These are phyloP conservation scores for Notospermus geniculatus DNA, from an alignment of 1,140 invertebrate species.

Conservation along the genomic window DNA sequence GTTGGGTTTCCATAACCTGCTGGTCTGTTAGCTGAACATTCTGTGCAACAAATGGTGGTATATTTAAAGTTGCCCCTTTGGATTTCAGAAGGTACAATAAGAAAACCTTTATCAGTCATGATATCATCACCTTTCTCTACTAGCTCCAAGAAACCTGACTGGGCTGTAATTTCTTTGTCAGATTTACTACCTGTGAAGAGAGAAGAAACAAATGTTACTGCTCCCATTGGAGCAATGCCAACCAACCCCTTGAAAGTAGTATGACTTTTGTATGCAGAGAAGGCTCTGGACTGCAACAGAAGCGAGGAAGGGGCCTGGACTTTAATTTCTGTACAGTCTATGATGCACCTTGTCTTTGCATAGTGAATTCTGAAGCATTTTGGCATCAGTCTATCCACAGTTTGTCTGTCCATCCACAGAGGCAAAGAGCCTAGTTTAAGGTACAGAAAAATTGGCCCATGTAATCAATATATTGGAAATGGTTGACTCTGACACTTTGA, in stretches of 20 bases:
- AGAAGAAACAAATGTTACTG: neutral
- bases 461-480: neutral
- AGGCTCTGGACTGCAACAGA: neutral
- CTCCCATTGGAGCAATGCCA: neutral
- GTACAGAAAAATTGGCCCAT: neutral
- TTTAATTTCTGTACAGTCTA: neutral
- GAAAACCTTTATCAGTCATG: neutral
- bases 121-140: neutral
- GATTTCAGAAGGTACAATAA: neutral
- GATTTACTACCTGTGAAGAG: neutral
- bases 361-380: neutral
- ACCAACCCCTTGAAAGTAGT: neutral
- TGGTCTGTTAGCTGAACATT: neutral
- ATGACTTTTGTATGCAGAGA: neutral
- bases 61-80: neutral
- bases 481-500: neutral
- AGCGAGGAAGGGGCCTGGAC: neutral
- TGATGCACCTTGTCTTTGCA: neutral
- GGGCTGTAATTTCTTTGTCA: neutral
- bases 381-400: neutral
- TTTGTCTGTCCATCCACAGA: neutral
- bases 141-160: neutral
- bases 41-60: neutral
- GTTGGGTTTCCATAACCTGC: neutral
- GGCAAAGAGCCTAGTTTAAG: neutral